Percentiles rank a stretch among this genome's conserved stretches.
These are phyloP conservation scores for Pammene aurita DNA, from an alignment of 2,888 invertebrate genomes.

Conservation along the genomic window DNA sequence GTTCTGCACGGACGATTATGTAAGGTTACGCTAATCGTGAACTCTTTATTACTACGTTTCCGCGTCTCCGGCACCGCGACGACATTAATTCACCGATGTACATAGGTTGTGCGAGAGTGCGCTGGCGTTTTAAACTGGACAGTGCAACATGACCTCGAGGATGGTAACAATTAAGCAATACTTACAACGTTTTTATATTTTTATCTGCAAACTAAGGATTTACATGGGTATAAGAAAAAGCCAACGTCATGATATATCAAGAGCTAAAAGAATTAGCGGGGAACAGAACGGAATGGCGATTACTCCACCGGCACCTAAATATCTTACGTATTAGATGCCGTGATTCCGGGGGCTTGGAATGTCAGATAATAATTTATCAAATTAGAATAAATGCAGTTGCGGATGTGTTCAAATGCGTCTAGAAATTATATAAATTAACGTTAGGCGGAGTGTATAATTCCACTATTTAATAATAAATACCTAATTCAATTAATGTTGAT, in stretches of 20 bases:
- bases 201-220: too few relatives aligned
- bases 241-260: too few relatives aligned
- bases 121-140: not conserved
- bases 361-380: not conserved
- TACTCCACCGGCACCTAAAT: too few relatives aligned
- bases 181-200: too few relatives aligned
- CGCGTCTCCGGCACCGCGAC: slow-evolving; percentile 49
- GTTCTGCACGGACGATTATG: too few relatives aligned
- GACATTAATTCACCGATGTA: slow-evolving; percentile 42
- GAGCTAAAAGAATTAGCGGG: too few relatives aligned
- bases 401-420: slow-evolving; percentile 1
- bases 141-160: not conserved
- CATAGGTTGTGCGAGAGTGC: not conserved
- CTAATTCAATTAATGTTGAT: not conserved
- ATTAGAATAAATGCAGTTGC: slow-evolving; percentile 3
- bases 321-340: too few relatives aligned
- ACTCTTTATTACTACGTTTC: slow-evolving; percentile 47
- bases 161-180: not conserved
- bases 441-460: not conserved
- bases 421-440: slow-evolving; percentile 4
- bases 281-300: too few relatives aligned
- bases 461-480: not conserved
- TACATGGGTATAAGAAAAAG: too few relatives aligned
- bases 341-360: too few relatives aligned
- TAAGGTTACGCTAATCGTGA: not conserved